phyloP scores from a whole-genome alignment of 2,797 vertebrate genomes.

The Xyrichtys novacula region DNA sequence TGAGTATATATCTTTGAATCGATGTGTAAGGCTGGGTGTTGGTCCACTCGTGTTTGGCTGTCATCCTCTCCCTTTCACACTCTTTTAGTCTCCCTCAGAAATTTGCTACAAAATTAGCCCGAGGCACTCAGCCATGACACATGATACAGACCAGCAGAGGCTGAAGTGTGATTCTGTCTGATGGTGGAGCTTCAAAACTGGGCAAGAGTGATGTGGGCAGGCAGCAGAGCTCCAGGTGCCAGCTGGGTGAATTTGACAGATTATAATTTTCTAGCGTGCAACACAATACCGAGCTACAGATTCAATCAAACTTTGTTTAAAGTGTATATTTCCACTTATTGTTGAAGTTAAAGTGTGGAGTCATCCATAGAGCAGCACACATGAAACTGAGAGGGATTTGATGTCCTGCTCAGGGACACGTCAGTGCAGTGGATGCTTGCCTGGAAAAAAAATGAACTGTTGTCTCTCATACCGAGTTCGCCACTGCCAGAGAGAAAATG shows the following conservation, averaged over 20 bases:
- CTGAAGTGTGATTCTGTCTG: slow-evolving; percentile 9
- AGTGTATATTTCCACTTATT: not conserved
- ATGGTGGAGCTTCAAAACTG: slow-evolving; percentile 20
- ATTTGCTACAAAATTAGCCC: slow-evolving; percentile 24
- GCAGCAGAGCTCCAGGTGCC: not conserved
- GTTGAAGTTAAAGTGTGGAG: not conserved
- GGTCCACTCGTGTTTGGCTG: slow-evolving; percentile 58
- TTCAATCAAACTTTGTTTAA: not conserved
- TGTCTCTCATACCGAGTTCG: not conserved
- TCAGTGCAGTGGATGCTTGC: not conserved
- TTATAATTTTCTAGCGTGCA: not conserved
- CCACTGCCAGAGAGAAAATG: not conserved
- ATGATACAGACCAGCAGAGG: not conserved
- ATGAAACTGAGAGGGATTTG: not conserved
- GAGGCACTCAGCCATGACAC: slow-evolving; percentile 22
- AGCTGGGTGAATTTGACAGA: not conserved
- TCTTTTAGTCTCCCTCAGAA: slow-evolving; percentile 39
- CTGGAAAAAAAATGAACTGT: slow-evolving; percentile 3
- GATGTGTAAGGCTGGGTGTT: slow-evolving; percentile 61
- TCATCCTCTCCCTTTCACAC: slow-evolving; percentile 48
- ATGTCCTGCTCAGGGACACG: not conserved
- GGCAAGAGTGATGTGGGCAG: not conserved
- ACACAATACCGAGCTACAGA: not conserved
- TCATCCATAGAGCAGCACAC: not conserved
- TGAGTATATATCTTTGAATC: slow-evolving; percentile 62